Conservation (phyloP, 2,888 invertebrate genomes). For the Drosophila suboccidentalis region DNA sequence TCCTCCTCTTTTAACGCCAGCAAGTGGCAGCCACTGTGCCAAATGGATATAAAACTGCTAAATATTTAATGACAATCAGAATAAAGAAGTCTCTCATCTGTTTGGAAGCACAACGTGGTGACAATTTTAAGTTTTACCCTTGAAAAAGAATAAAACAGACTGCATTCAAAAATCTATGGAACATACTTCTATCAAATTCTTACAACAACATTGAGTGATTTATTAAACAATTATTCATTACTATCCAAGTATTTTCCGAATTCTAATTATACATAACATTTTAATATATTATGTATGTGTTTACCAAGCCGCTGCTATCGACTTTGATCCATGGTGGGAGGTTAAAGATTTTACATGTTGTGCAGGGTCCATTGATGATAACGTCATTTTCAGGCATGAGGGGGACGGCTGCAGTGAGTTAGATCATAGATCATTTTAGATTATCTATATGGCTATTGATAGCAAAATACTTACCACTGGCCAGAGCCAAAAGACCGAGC, state of each 20-base stretch:
- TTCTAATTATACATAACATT: too few relatives aligned
- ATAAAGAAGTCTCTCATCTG: not conserved
- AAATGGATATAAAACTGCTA: conserved; percentile 23
- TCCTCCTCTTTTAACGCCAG: conserved; percentile 4
- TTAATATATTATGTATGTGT: too few relatives aligned
- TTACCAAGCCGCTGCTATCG: too few relatives aligned
- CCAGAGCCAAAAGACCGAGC: conserved; percentile 1
- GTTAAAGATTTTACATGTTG: too few relatives aligned
- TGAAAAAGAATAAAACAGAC: not conserved
- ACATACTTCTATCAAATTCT: too few relatives aligned
- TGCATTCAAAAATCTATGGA: too few relatives aligned
- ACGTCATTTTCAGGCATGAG: not conserved
- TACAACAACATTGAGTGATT: too few relatives aligned
- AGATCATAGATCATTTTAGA: not conserved
- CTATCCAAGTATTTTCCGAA: too few relatives aligned
- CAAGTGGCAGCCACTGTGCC: conserved; percentile 16
- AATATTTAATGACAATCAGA: conserved; percentile 40
- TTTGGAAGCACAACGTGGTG: not conserved
- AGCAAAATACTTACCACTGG: not conserved
- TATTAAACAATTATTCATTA: too few relatives aligned
- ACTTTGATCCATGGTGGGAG: too few relatives aligned
- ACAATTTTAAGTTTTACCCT: not conserved
- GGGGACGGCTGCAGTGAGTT: not conserved
- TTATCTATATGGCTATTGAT: not conserved
- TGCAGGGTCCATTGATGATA: not conserved